phyloP scores from a whole-genome alignment of 2,888 invertebrate species.

The Carcina quercana region DNA sequence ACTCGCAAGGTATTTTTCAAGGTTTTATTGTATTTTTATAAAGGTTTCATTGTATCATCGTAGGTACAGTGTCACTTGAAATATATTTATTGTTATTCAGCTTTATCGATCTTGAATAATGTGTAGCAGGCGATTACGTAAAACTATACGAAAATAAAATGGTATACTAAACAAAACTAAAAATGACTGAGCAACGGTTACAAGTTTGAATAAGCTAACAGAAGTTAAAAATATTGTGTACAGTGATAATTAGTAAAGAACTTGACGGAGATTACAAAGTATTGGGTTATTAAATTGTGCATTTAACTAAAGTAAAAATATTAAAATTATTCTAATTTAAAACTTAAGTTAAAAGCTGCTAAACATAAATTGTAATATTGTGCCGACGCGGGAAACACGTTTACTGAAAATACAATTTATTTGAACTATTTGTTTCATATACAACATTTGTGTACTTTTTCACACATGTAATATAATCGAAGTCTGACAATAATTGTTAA shows the following conservation, averaged over 20 bases:
- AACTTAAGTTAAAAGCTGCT: slow-evolving; percentile 64
- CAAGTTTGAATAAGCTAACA: slow-evolving; percentile 27
- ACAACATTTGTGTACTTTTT: slow-evolving; percentile 24
- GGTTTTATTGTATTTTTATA: slow-evolving; percentile 59
- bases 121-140: slow-evolving; percentile 70
- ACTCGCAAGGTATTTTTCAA: slow-evolving; percentile 25
- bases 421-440: slow-evolving; percentile 34
- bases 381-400: slow-evolving; percentile 31
- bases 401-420: slow-evolving; percentile 35
- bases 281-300: slow-evolving; percentile 56
- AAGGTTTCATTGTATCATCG: slow-evolving; percentile 67
- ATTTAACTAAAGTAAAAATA: slow-evolving; percentile 58
- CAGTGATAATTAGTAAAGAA: slow-evolving; percentile 36
- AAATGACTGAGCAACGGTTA: slow-evolving; percentile 19
- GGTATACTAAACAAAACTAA: slow-evolving; percentile 33
- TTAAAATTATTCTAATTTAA: slow-evolving; percentile 49
- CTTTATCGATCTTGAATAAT: slow-evolving; percentile 59
- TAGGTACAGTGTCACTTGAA: slow-evolving; percentile 69
- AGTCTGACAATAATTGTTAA: not conserved
- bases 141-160: slow-evolving; percentile 51
- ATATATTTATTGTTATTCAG: slow-evolving; percentile 59
- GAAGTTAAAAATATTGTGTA: slow-evolving; percentile 25
- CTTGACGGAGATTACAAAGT: slow-evolving; percentile 38
- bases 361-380: slow-evolving; percentile 45
- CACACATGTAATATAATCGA: slow-evolving; percentile 10